Evolutionary conservation across 2,888 invertebrate species (phyloP), one percentile per base, ranked within the genome.

Genomic region (Erpobdella octoculata): DNA sequence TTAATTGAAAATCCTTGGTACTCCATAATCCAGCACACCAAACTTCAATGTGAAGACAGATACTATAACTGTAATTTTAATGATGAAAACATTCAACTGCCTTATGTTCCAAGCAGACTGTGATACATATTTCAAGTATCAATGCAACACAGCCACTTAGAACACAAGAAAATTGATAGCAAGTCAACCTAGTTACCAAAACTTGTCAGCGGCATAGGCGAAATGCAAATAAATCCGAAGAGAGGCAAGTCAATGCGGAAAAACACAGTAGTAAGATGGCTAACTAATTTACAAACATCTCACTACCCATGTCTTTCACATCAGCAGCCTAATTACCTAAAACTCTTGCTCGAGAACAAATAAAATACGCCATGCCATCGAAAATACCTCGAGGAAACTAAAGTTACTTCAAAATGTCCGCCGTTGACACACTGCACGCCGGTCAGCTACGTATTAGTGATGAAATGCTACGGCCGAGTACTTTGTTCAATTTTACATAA

Each of bases 251-350:
- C 35, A 69, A 58, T 69, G 69, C 46, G 69, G 69, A 69, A 69
- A 69, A 69, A 69, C 69, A 69, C 31, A 48, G 69, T 69, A 69
- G 69, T 69, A 69, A 69, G 69, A 69, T 58, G 69, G 31, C 9
- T 69, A 69, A 36, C 9, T n/a, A 12, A 15, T 35, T n/a, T 35
- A n/a, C 31, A 41, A 31, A 69, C 69, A 69, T 69, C 69, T 69
- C 69, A 69, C 69, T 69, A 69, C 69, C 69, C 69, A 69, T 69
- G 69, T 69, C 69, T 69, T 69, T 69, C 69, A 69, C 69, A 69
- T 58, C 69, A 69, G 35, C 36, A 48, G 28, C 69, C 69, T 48
- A 58, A 31, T 31, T 38, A 12, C 9, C 37, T 31, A 58, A n/a
- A 48, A 33, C 33, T 0, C 25, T 8, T 37, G n/a, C n/a, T 41